Conservation (phyloP, 2,797 vertebrate genomes). For the Micrastur ruficollis region DNA sequence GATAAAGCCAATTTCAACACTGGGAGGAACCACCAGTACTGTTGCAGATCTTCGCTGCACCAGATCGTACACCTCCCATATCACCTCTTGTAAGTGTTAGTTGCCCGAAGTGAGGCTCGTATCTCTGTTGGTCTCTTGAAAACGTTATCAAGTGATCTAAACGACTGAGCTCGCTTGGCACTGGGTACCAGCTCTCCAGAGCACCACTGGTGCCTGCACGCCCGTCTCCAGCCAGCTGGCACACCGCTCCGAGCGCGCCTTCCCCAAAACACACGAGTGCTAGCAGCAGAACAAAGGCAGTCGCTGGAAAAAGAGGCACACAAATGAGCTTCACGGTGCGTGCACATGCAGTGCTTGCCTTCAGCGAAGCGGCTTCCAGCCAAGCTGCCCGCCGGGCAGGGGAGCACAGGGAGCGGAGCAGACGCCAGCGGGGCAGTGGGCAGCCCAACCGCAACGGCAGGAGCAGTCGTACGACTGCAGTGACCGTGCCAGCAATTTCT, state of each 20-base stretch:
- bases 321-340: background rate
- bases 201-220: background rate
- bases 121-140: background rate
- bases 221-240: background rate
- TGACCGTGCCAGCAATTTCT: rapidly evolving
- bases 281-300: conserved; percentile 14
- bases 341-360: background rate
- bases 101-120: background rate
- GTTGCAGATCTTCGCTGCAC: background rate
- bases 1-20: background rate
- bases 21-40: background rate
- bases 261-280: background rate
- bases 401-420: background rate
- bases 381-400: background rate
- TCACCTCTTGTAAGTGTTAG: background rate
- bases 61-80: rapidly evolving
- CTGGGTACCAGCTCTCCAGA: background rate
- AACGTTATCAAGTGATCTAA: background rate
- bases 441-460: background rate
- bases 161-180: background rate
- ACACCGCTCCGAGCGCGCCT: background rate
- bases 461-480: rapidly evolving
- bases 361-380: background rate
- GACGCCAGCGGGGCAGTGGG: background rate
- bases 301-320: background rate